These are phyloP conservation scores for Pseudeuparius sepicola DNA, from an alignment of 2,888 invertebrate species.

Conservation along the genomic window DNA sequence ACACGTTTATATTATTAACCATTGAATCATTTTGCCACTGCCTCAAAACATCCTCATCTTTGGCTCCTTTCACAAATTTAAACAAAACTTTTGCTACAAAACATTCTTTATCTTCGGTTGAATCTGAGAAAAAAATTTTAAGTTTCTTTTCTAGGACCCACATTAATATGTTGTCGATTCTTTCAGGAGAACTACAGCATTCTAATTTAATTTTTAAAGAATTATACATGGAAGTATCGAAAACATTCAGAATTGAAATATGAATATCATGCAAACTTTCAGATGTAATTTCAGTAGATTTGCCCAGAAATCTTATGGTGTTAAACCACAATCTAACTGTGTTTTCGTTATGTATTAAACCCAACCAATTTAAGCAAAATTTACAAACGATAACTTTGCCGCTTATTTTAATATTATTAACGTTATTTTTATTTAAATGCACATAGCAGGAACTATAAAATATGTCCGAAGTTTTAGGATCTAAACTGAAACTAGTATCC, in stretches of 20 bases:
- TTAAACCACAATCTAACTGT: slow-evolving; percentile 49
- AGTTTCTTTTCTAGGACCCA: slow-evolving; percentile 55
- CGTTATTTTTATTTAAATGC: slow-evolving; percentile 32
- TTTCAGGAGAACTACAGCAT: slow-evolving; percentile 39
- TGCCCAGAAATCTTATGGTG: slow-evolving; percentile 40
- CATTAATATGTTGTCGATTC: slow-evolving; percentile 45
- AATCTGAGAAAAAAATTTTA: slow-evolving; percentile 38
- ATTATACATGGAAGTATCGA: slow-evolving; percentile 44
- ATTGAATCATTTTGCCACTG: slow-evolving; percentile 45
- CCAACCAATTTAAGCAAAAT: slow-evolving; percentile 49
- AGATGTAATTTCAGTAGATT: slow-evolving; percentile 25
- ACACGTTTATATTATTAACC: slow-evolving; percentile 45
- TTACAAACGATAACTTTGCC: slow-evolving; percentile 48
- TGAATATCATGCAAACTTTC: slow-evolving; percentile 43
- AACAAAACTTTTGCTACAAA: slow-evolving; percentile 49
- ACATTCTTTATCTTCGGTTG: slow-evolving; percentile 35
- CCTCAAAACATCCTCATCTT: slow-evolving; percentile 40
- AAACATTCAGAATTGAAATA: slow-evolving; percentile 42
- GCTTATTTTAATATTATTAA: slow-evolving; percentile 41
- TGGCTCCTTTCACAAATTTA: slow-evolving; percentile 41
- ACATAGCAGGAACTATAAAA: slow-evolving; percentile 49
- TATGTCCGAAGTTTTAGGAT: slow-evolving; percentile 45
- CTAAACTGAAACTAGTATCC: slow-evolving; percentile 30
- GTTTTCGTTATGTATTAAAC: slow-evolving; percentile 39
- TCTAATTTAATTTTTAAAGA: slow-evolving; percentile 48